phyloP scores from a whole-genome alignment of 2,113 vertebrate genomes.

The Caretta caretta region DNA sequence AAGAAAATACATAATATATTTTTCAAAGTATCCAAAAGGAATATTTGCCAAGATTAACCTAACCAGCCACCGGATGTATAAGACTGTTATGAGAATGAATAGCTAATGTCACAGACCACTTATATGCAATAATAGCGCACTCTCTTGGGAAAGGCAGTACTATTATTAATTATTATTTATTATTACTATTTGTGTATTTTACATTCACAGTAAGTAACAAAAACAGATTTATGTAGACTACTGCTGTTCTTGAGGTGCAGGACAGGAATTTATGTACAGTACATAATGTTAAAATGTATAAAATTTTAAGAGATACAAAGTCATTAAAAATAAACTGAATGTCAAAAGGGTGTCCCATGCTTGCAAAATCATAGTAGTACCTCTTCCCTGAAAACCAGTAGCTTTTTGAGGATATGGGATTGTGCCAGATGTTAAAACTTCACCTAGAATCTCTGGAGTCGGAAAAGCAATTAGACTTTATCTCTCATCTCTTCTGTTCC shows the following conservation, averaged over 20 bases:
- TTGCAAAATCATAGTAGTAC: neutral
- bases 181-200: neutral
- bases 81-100: neutral
- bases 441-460: constrained; percentile 45
- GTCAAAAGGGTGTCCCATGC: accelerated
- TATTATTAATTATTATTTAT: neutral
- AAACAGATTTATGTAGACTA: neutral
- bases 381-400: neutral
- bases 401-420: neutral
- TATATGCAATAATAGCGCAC: neutral
- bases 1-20: neutral
- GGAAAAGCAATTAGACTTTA: constrained; percentile 42
- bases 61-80: neutral
- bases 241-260: neutral
- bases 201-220: neutral
- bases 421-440: constrained; percentile 43
- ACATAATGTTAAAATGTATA: neutral
- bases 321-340: neutral
- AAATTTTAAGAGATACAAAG: neutral
- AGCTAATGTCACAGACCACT: neutral
- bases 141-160: neutral
- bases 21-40: neutral
- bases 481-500: constrained; percentile 40
- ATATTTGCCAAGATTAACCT: neutral
- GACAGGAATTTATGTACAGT: neutral